These are phyloP conservation scores for Otolemur crassicaudatus DNA, from an alignment of 2,797 vertebrate genomes.

Conservation along the genomic window DNA sequence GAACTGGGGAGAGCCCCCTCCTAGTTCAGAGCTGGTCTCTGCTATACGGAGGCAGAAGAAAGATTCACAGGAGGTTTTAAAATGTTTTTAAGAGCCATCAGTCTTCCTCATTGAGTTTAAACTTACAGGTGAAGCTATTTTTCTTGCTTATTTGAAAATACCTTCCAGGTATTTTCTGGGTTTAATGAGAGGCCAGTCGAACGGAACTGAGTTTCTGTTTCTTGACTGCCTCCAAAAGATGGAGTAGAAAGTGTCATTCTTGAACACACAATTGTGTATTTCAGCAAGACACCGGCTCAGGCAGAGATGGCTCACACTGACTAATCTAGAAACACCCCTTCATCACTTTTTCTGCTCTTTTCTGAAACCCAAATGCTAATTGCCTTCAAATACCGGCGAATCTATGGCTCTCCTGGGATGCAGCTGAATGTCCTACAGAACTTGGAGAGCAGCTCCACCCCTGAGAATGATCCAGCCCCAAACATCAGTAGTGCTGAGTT, in stretches of 20 bases:
- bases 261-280: accelerated
- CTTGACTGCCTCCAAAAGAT: background rate
- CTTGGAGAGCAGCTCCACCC: too few relatives aligned
- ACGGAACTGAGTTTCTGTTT: constrained; percentile 24
- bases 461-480: background rate
- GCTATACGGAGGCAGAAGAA: background rate
- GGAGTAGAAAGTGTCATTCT: background rate
- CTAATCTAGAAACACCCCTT: background rate
- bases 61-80: background rate
- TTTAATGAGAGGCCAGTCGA: background rate
- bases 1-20: background rate
- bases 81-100: background rate
- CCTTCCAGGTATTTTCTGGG: background rate
- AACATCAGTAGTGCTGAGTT: accelerated
- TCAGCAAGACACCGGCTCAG: background rate
- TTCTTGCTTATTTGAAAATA: constrained; percentile 12
- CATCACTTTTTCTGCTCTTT: accelerated
- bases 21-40: background rate
- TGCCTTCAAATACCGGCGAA: background rate
- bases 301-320: accelerated
- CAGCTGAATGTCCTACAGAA: accelerated
- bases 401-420: background rate
- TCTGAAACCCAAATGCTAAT: background rate
- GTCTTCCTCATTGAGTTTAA: background rate
- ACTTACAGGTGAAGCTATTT: background rate